phyloP scores from a whole-genome alignment of 2,113 vertebrate genomes.

The Phoxinus phoxinus region DNA sequence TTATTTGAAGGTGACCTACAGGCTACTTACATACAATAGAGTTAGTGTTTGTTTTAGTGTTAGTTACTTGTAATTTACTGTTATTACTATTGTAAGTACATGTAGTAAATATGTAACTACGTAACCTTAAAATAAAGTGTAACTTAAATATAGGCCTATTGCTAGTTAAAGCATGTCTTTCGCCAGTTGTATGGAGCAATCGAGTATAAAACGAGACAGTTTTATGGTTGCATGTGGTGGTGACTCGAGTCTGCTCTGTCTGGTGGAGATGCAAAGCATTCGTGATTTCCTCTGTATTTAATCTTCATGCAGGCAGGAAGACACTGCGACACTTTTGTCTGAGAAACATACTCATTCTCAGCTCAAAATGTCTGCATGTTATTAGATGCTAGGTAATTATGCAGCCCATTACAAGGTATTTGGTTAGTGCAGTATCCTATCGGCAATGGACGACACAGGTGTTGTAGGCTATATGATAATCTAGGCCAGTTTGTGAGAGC shows the following conservation, averaged over 20 bases:
- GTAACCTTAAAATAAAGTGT: too few species aligned
- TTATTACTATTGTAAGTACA: too few species aligned
- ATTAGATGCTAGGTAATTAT: not conserved
- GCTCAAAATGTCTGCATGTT: not conserved
- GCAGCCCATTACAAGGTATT: not conserved
- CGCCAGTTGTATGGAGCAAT: not conserved
- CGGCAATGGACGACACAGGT: not conserved
- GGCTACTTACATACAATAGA: too few species aligned
- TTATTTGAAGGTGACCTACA: too few species aligned
- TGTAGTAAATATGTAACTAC: too few species aligned
- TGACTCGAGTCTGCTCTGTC: not conserved
- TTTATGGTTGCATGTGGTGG: not conserved
- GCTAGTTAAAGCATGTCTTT: not conserved
- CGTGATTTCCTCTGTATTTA: slow-evolving; percentile 54
- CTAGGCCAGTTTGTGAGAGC: not conserved
- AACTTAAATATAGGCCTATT: not conserved
- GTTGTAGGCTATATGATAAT: not conserved
- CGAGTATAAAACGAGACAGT: not conserved
- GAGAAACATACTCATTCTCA: not conserved
- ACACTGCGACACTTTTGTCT: not conserved
- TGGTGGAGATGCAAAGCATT: slow-evolving; percentile 12
- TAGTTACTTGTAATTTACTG: too few species aligned
- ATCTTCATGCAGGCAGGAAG: slow-evolving; percentile 41
- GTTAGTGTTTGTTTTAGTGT: too few species aligned
- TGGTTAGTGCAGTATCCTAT: not conserved